phyloP scores from a whole-genome alignment of 1,140 invertebrate genomes.

The Meteorus sp. region DNA sequence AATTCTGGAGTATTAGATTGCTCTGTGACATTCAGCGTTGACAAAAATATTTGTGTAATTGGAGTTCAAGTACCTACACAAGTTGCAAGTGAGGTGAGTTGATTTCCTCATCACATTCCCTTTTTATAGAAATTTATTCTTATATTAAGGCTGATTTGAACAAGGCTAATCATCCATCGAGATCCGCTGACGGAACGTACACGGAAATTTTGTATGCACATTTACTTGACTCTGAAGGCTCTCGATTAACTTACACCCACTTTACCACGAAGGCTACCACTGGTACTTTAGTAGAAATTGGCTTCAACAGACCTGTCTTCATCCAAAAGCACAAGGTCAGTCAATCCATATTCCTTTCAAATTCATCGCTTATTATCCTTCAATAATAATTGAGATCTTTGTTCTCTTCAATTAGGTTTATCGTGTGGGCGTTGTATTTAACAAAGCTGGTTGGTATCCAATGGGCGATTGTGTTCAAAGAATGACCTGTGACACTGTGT shows the following conservation, averaged over 20 bases:
- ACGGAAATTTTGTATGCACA: constrained; percentile 79
- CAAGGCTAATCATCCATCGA: constrained; percentile 3
- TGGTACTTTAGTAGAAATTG: constrained; percentile 72
- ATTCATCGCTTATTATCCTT: background rate
- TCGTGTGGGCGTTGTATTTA: constrained; percentile 78
- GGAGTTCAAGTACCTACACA: constrained; percentile 66
- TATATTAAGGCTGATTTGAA: background rate
- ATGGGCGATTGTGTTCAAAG: constrained; percentile 68
- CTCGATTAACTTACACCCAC: constrained; percentile 77
- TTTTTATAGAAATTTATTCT: too few species aligned
- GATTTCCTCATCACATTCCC: too few species aligned
- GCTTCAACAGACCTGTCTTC: constrained; percentile 77
- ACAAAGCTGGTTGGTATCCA: constrained; percentile 77
- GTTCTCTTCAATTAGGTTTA: constrained; percentile 61
- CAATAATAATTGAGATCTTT: background rate
- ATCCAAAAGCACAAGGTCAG: constrained; percentile 70
- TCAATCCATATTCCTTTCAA: background rate
- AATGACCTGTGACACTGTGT: constrained; percentile 66
- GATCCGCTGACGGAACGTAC: constrained; percentile 54
- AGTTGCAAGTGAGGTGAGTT: constrained; percentile 36
- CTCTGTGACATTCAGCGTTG: constrained; percentile 74
- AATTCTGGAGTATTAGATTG: constrained; percentile 75
- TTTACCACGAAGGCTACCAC: constrained; percentile 69
- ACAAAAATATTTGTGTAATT: constrained; percentile 75
- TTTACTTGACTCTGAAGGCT: constrained; percentile 74